Evolutionary conservation across 2,888 invertebrate species (phyloP).

Genomic region (Hirudinaria manillensis): DNA sequence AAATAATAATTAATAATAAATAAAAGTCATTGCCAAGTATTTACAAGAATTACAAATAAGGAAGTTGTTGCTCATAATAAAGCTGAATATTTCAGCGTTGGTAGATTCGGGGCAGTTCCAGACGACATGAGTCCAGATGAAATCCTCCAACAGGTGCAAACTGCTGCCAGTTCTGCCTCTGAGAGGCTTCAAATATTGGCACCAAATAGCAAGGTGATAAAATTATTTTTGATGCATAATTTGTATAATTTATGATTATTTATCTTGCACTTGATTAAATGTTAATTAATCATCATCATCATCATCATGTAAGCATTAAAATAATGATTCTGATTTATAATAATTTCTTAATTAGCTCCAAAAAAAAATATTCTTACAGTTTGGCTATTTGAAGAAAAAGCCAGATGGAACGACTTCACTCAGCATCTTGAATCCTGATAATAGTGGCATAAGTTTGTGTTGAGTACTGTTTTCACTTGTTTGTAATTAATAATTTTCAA

Average conservation of each 20-base stretch:
- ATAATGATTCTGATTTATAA: no score
- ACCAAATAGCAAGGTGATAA: conserved; percentile 20
- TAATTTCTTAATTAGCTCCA: no score
- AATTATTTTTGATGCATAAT: neutral
- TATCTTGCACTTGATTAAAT: no score
- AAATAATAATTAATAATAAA: no score
- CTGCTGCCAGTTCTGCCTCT: conserved; percentile 59
- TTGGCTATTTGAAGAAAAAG: conserved; percentile 80
- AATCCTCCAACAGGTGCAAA: conserved; percentile 67
- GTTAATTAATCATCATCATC: no score
- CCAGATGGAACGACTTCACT: conserved; percentile 82
- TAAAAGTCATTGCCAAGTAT: no score
- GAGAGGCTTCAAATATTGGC: conserved; percentile 18
- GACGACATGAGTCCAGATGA: conserved; percentile 63
- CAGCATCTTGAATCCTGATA: conserved; percentile 71
- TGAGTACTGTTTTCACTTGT: neutral
- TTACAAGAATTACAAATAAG: no score
- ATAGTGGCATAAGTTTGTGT: conserved; percentile 48
- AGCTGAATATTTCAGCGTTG: conserved; percentile 3
- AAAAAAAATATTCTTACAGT: conserved; percentile 52
- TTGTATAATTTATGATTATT: neutral
- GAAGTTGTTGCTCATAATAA: neutral
- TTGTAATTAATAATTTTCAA: neutral
- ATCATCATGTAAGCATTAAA: neutral
- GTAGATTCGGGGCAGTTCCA: conserved; percentile 63